phyloP scores from a whole-genome alignment of 2,888 invertebrate species.

The Himalopsyche tibetana region DNA sequence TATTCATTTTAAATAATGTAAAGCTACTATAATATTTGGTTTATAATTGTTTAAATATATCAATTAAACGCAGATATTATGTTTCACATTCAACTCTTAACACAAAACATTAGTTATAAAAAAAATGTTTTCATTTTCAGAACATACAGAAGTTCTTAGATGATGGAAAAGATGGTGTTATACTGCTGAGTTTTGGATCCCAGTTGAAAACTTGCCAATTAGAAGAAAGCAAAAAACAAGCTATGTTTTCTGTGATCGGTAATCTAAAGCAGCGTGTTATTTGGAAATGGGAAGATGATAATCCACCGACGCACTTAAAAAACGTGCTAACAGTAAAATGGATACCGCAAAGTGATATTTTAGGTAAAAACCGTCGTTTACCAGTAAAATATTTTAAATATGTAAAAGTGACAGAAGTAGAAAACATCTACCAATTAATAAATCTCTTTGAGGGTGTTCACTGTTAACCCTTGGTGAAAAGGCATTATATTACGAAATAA shows the following conservation, averaged over 20 bases:
- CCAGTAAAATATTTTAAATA: too few relatives aligned
- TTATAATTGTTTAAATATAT: too few relatives aligned
- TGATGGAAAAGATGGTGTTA: slow-evolving; percentile 71
- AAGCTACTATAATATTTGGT: too few relatives aligned
- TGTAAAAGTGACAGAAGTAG: too few relatives aligned
- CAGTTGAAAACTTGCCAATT: slow-evolving; percentile 67
- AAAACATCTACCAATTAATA: too few relatives aligned
- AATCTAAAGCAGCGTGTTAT: slow-evolving; percentile 69
- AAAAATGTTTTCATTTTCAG: slow-evolving; percentile 54
- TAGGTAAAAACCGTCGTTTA: slow-evolving; percentile 66
- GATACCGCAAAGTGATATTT: slow-evolving; percentile 72
- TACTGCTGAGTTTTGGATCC: slow-evolving; percentile 73
- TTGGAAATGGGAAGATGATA: slow-evolving; percentile 73
- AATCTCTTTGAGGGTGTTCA: too few relatives aligned
- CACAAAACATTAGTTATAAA: too few relatives aligned
- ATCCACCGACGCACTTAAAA: slow-evolving; percentile 68
- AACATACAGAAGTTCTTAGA: slow-evolving; percentile 71
- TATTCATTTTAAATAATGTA: too few relatives aligned
- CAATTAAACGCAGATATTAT: too few relatives aligned
- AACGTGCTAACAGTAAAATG: slow-evolving; percentile 71
- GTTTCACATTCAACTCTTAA: too few relatives aligned
- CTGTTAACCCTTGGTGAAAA: too few relatives aligned
- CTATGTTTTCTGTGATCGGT: slow-evolving; percentile 67
- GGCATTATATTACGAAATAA: too few relatives aligned
- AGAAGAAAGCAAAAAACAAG: slow-evolving; percentile 66